phyloP scores from a whole-genome alignment of 2,888 invertebrate genomes.

The Tricholauxania praeusta region DNA sequence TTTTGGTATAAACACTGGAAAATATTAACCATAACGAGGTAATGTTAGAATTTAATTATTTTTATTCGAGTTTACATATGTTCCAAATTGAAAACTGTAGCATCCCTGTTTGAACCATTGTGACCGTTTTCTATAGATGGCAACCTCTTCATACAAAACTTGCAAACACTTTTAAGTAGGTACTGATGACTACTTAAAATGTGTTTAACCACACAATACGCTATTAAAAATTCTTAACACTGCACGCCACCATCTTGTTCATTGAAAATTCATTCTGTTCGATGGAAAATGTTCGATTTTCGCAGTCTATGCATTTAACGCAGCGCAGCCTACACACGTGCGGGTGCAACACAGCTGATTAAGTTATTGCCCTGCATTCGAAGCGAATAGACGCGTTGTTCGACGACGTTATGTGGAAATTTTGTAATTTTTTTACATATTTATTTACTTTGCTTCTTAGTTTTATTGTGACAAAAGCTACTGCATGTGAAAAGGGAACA shows the following conservation, averaged over 20 bases:
- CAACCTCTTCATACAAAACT: too few relatives aligned
- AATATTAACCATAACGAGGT: too few relatives aligned
- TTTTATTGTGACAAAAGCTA: constrained; percentile 19
- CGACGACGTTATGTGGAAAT: neutral
- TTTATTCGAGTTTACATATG: too few relatives aligned
- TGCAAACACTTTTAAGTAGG: too few relatives aligned
- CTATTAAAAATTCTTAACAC: constrained; percentile 11
- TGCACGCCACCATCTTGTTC: constrained; percentile 6
- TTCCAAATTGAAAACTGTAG: too few relatives aligned
- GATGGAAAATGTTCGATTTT: constrained; percentile 10
- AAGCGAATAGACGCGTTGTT: constrained; percentile 29
- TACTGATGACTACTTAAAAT: too few relatives aligned
- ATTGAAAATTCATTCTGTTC: constrained; percentile 16
- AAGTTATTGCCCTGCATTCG: constrained; percentile 44
- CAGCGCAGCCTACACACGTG: constrained; percentile 29
- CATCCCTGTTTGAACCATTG: too few relatives aligned
- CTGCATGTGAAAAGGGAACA: neutral
- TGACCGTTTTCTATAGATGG: too few relatives aligned
- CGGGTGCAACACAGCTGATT: constrained; percentile 40
- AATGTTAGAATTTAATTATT: too few relatives aligned
- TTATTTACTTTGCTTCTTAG: neutral
- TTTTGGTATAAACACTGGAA: too few relatives aligned
- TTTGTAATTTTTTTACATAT: neutral
- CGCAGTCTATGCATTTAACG: neutral
- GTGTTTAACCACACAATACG: constrained; percentile 17